Conservation (phyloP, 1,140 invertebrate species). For the Macrosteles quadrilineatus region DNA sequence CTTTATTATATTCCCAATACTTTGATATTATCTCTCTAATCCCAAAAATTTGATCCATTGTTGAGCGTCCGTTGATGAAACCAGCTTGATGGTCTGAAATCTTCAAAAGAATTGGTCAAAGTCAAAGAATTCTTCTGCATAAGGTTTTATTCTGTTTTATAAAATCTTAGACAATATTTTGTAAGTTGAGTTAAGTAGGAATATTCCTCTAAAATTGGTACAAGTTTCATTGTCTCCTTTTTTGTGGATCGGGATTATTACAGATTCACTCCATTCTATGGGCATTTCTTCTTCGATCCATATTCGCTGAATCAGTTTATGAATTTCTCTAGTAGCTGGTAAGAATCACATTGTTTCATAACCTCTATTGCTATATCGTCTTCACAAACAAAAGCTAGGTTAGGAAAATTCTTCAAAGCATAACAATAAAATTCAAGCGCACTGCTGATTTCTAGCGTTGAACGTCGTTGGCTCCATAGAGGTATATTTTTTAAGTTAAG, state of each 20-base stretch:
- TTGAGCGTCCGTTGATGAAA: slow-evolving; percentile 29
- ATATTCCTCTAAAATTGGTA: slow-evolving; percentile 34
- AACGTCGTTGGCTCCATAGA: no score
- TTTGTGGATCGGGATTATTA: slow-evolving; percentile 31
- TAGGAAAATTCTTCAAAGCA: no score
- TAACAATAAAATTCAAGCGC: no score
- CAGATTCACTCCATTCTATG: neutral
- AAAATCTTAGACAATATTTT: slow-evolving; percentile 34
- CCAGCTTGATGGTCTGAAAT: no score
- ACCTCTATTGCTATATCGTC: no score
- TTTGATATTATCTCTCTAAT: no score
- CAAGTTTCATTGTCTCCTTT: slow-evolving; percentile 31
- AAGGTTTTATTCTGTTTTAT: slow-evolving; percentile 21
- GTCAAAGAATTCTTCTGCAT: slow-evolving; percentile 9
- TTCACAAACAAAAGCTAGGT: no score
- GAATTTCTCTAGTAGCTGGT: neutral
- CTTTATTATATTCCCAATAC: slow-evolving; percentile 41
- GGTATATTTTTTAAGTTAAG: no score
- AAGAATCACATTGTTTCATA: no score
- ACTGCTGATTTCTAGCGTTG: no score
- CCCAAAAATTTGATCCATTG: slow-evolving; percentile 32
- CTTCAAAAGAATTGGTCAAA: no score
- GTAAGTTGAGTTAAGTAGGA: slow-evolving; percentile 27
- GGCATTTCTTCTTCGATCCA: slow-evolving; percentile 19
- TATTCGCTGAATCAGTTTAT: neutral